Evolutionary conservation across 2,797 vertebrate species (phyloP).

Genomic region (Meda fulgida): DNA sequence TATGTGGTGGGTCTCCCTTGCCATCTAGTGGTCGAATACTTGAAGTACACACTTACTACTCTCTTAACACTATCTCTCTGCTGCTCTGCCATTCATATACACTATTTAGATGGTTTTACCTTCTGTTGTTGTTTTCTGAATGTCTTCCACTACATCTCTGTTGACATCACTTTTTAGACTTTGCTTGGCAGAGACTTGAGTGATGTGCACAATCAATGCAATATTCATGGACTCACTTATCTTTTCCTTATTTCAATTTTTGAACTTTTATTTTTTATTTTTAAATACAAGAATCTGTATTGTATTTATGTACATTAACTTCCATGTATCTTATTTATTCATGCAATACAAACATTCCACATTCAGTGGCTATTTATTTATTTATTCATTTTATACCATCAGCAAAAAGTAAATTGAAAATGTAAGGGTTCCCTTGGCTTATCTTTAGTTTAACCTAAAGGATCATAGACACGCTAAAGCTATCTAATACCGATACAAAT

Average conservation of each 20-base stretch:
- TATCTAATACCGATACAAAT: constrained; percentile 63
- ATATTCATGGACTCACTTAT: constrained; percentile 82
- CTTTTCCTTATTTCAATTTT: constrained; percentile 48
- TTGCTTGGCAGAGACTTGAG: constrained; percentile 82
- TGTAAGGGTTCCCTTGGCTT: constrained; percentile 63
- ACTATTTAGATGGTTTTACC: constrained; percentile 66
- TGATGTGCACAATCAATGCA: constrained; percentile 99
- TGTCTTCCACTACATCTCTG: constrained; percentile 65
- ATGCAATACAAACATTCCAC: constrained; percentile 87
- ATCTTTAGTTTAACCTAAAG: constrained; percentile 54
- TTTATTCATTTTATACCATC: constrained; percentile 79
- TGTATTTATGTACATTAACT: constrained; percentile 75
- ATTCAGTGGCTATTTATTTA: constrained; percentile 95
- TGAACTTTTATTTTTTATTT: constrained; percentile 19
- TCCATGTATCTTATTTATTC: constrained; percentile 91
- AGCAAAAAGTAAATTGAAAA: constrained; percentile 61
- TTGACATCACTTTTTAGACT: constrained; percentile 75
- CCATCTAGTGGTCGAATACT: constrained; percentile 81
- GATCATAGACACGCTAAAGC: constrained; percentile 80
- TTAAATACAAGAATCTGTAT: constrained; percentile 76
- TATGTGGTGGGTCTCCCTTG: constrained; percentile 55
- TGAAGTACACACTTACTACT: constrained; percentile 77
- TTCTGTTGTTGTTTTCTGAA: constrained; percentile 62
- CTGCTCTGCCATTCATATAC: constrained; percentile 74
- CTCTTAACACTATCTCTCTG: constrained; percentile 58